Percentiles rank a stretch among this genome's conserved stretches.
Conservation (phyloP, 2,113 vertebrate genomes). For the Ondatra zibethicus region DNA sequence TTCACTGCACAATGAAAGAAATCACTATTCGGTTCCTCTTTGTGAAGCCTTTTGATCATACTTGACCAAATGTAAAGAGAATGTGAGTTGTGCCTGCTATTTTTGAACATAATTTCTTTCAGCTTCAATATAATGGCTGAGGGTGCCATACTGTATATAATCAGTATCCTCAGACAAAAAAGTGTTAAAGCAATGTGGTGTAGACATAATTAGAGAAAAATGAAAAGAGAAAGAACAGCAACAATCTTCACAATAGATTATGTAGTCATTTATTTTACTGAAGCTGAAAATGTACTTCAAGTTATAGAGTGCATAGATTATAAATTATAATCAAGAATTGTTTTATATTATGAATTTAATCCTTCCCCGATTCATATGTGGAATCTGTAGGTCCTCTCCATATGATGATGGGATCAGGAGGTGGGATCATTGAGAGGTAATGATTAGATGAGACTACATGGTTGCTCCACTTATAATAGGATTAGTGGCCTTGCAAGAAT, state of each 20-base stretch:
- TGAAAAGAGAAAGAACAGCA: constrained; percentile 20
- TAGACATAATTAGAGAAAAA: constrained; percentile 53
- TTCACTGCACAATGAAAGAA: constrained; percentile 30
- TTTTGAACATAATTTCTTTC: constrained; percentile 55
- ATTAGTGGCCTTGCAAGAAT: not conserved
- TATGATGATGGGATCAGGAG: not conserved
- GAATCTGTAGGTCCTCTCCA: not conserved
- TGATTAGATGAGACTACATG: not conserved
- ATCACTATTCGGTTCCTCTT: constrained; percentile 38
- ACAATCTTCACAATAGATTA: constrained; percentile 22
- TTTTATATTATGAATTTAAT: not conserved
- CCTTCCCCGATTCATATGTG: not conserved
- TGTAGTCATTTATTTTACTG: not conserved
- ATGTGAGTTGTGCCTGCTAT: not conserved
- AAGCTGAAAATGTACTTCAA: constrained; percentile 36
- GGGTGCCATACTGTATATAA: not conserved
- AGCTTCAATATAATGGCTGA: constrained; percentile 9
- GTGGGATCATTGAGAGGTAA: not conserved
- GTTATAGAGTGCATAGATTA: not conserved
- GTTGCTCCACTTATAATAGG: not conserved
- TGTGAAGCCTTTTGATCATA: constrained; percentile 24
- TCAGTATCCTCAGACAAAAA: constrained; percentile 37
- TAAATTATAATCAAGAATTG: not conserved
- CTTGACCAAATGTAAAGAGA: constrained; percentile 35
- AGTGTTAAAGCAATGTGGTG: not conserved